These are phyloP conservation scores for Actias luna DNA, from an alignment of 2,888 invertebrate species.

Conservation along the genomic window DNA sequence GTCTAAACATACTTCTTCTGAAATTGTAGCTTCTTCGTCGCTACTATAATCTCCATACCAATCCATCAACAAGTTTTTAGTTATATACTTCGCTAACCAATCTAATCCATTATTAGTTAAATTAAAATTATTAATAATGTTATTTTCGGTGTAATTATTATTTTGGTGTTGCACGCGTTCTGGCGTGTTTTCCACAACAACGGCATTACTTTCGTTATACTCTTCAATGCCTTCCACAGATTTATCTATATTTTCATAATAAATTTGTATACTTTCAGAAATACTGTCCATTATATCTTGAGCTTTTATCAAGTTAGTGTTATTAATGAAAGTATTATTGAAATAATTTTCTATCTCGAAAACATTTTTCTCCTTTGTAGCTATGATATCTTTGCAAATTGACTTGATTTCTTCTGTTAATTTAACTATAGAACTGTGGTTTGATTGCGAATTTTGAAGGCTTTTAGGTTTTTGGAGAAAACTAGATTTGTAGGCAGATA, in stretches of 20 bases:
- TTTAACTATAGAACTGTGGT: constrained; percentile 9
- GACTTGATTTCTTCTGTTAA: constrained; percentile 8
- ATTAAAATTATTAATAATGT: not conserved
- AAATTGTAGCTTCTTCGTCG: not conserved
- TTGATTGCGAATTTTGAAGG: not conserved
- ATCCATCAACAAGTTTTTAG: not conserved
- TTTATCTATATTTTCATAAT: not conserved
- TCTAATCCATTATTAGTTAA: not conserved
- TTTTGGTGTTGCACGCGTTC: not conserved
- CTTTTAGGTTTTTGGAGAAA: constrained; percentile 7
- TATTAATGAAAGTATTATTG: not conserved
- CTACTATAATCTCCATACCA: not conserved
- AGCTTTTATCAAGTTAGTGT: not conserved
- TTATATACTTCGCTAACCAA: not conserved
- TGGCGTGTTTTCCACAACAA: not conserved
- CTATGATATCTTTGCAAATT: constrained; percentile 2
- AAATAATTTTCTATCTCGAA: not conserved
- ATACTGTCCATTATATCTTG: not conserved
- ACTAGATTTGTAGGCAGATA: constrained; percentile 32
- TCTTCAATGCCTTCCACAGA: not conserved
- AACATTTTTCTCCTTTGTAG: not conserved
- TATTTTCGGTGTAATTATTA: not conserved
- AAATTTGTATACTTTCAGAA: not conserved
- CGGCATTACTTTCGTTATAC: not conserved
- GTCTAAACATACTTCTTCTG: not conserved